Evolutionary conservation across 2,797 vertebrate species (phyloP).

Genomic region (Bucorvus abyssinicus): DNA sequence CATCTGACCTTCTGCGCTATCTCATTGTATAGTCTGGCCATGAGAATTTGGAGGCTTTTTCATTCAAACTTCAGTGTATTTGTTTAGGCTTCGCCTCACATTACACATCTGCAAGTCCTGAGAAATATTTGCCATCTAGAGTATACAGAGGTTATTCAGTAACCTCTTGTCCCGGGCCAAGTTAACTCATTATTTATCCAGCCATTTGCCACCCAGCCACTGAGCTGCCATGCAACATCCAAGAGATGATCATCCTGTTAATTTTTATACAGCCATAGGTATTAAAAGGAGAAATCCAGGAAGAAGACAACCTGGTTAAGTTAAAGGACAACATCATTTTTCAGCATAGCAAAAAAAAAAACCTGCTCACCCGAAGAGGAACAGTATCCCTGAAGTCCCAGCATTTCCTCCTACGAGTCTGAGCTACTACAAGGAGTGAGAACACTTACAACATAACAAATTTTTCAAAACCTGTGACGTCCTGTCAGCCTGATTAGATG

Average conservation of each 20-base stretch:
- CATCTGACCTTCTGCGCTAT: slow-evolving; percentile 11
- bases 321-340: not conserved
- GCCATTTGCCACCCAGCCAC: not conserved
- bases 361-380: not conserved
- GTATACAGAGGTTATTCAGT: not conserved
- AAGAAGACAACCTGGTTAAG: not conserved
- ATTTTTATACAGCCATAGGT: not conserved
- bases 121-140: not conserved
- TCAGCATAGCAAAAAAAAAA: not conserved
- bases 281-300: not conserved
- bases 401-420: not conserved
- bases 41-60: not conserved
- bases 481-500: not conserved
- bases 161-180: not conserved
- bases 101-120: not conserved
- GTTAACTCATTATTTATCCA: not conserved
- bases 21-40: slow-evolving; percentile 27
- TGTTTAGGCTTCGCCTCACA: not conserved
- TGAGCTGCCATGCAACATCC: not conserved
- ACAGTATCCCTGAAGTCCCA: not conserved
- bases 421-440: not conserved
- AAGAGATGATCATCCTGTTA: not conserved
- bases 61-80: not conserved
- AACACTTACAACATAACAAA: not conserved
- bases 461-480: not conserved